Conservation (phyloP, 1,140 invertebrate genomes). For the Habropoda laboriosa region DNA sequence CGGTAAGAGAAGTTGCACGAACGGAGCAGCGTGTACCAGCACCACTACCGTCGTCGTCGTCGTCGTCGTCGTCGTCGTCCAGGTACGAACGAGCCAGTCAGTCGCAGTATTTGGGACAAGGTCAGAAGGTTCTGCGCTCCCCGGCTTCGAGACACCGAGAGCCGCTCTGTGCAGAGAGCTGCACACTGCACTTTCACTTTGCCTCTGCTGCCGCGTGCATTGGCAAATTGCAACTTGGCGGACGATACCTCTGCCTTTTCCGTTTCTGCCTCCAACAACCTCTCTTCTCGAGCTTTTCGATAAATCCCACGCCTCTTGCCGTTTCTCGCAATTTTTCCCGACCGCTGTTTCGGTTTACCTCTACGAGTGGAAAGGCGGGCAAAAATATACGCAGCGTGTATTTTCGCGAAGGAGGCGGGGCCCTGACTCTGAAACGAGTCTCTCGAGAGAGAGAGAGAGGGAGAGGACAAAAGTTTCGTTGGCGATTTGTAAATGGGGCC, state of each 20-base stretch:
- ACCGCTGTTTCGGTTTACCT: too few relatives aligned
- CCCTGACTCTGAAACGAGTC: not conserved
- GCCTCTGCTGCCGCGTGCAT: constrained; percentile 69
- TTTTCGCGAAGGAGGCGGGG: not conserved
- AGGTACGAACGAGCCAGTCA: constrained; percentile 59
- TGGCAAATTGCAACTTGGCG: constrained; percentile 69
- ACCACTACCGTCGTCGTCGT: not conserved
- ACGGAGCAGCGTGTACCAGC: not conserved
- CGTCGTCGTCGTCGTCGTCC: constrained; percentile 9
- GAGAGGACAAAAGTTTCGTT: constrained; percentile 37
- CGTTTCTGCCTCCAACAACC: not conserved
- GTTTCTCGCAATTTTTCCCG: not conserved
- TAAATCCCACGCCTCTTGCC: too few relatives aligned
- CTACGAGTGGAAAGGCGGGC: too few relatives aligned
- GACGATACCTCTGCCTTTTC: constrained; percentile 45
- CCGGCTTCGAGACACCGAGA: constrained; percentile 73
- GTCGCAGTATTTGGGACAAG: constrained; percentile 81
- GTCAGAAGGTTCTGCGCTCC: constrained; percentile 77
- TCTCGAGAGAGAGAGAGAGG: not conserved
- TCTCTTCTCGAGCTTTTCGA: not conserved
- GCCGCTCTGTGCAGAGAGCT: constrained; percentile 45
- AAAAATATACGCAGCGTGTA: too few relatives aligned
- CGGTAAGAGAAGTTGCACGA: constrained; percentile 18
- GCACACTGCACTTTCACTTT: constrained; percentile 78
- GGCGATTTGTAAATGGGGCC: constrained; percentile 58